Evolutionary conservation across 2,888 invertebrate species (phyloP).

Genomic region (Pelosia muscerda): DNA sequence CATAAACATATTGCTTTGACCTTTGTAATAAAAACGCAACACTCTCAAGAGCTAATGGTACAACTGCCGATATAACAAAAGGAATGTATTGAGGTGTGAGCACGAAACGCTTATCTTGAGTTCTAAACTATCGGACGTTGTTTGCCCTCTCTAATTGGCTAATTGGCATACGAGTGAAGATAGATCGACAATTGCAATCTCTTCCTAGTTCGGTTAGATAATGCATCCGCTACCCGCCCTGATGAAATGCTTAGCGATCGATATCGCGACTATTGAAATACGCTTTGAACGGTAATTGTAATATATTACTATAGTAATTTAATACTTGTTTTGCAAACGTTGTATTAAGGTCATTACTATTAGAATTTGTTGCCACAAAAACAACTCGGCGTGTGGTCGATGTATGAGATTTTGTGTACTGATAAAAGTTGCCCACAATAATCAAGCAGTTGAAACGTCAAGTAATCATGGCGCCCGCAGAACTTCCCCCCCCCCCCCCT

Average conservation of each 20-base stretch:
- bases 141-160: slow-evolving; percentile 84
- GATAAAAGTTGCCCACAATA: slow-evolving; percentile 53
- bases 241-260: slow-evolving; percentile 81
- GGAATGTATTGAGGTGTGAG: slow-evolving; percentile 53
- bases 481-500: slow-evolving; percentile 10
- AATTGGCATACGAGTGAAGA: slow-evolving; percentile 83
- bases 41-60: slow-evolving; percentile 43
- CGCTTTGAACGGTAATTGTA: slow-evolving; percentile 70
- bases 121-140: slow-evolving; percentile 64
- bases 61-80: slow-evolving; percentile 46
- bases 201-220: slow-evolving; percentile 79
- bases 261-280: slow-evolving; percentile 81
- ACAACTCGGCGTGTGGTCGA: slow-evolving; percentile 69
- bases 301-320: slow-evolving; percentile 62
- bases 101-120: slow-evolving; percentile 69
- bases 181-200: slow-evolving; percentile 79
- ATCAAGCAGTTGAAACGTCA: slow-evolving; percentile 22
- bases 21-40: slow-evolving; percentile 46
- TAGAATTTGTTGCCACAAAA: slow-evolving; percentile 68
- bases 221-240: slow-evolving; percentile 71
- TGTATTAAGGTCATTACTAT: slow-evolving; percentile 59
- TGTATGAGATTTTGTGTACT: slow-evolving; percentile 52
- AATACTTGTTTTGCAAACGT: slow-evolving; percentile 58
- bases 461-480: slow-evolving; percentile 2
- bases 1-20: slow-evolving; percentile 58